Evolutionary conservation across 2,113 vertebrate genomes (phyloP).

Genomic region (Etheostoma spectabile): DNA sequence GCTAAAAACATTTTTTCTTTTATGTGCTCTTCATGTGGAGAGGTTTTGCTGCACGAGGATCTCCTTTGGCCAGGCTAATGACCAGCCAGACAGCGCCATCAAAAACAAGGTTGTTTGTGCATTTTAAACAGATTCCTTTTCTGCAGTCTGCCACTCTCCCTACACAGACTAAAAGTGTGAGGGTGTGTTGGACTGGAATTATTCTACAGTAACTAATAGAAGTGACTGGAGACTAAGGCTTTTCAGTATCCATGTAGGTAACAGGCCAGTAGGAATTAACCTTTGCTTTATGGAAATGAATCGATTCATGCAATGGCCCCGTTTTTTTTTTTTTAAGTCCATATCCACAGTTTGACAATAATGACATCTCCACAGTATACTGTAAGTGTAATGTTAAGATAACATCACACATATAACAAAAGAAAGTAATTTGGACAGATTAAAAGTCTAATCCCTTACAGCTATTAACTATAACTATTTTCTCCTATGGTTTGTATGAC

Average conservation of each 20-base stretch:
- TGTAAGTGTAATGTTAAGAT: conserved; percentile 48
- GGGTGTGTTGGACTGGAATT: conserved; percentile 58
- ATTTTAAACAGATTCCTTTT: conserved; percentile 65
- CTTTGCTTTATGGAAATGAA: conserved; percentile 33
- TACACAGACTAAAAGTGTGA: conserved; percentile 39
- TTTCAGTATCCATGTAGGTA: conserved; percentile 46
- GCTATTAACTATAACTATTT: conserved; percentile 57
- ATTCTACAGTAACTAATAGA: conserved; percentile 50
- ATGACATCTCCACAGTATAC: conserved; percentile 61
- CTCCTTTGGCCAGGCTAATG: conserved; percentile 60
- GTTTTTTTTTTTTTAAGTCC: conserved; percentile 38
- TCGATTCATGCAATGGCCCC: conserved; percentile 27
- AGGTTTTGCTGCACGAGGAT: conserved; percentile 64
- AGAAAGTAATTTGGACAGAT: conserved; percentile 57
- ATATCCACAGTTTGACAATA: conserved; percentile 43
- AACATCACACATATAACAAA: conserved; percentile 48
- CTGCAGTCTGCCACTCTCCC: conserved; percentile 45
- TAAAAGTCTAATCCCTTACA: conserved; percentile 60
- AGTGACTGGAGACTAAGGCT: conserved; percentile 71
- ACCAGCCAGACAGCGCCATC: conserved; percentile 79
- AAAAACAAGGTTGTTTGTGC: conserved; percentile 84
- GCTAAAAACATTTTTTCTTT: conserved; percentile 41
- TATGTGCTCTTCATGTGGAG: conserved; percentile 73
- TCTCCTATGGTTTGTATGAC: conserved; percentile 63
- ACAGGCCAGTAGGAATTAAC: conserved; percentile 19